Evolutionary conservation across 2,888 invertebrate genomes (phyloP).

Genomic region (Frankliniella intonsa): DNA sequence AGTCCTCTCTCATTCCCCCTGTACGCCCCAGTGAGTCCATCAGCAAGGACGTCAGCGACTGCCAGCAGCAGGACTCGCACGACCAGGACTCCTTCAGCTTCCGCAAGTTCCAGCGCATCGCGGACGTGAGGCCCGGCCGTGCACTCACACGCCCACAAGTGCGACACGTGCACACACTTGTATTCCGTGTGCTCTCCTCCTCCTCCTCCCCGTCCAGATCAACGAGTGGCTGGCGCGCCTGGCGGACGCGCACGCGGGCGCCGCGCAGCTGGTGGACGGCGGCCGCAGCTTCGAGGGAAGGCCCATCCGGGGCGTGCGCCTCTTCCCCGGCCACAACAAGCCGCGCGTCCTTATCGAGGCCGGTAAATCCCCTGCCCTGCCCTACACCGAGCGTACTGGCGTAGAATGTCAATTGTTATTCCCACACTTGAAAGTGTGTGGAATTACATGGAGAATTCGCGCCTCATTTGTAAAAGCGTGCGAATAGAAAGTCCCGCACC

Average conservation of each 20-base stretch:
- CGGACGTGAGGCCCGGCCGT: not conserved
- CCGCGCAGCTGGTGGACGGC: not conserved
- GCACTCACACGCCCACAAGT: not conserved
- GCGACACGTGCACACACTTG: not conserved
- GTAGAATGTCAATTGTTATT: too few relatives aligned
- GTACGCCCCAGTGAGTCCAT: too few relatives aligned
- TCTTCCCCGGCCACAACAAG: constrained; percentile 3
- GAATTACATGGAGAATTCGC: too few relatives aligned
- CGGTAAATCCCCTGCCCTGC: not conserved
- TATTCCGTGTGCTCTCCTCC: not conserved
- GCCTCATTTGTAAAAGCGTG: too few relatives aligned
- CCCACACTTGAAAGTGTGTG: too few relatives aligned
- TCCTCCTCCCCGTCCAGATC: not conserved
- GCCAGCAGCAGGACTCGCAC: not conserved
- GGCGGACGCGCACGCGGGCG: not conserved
- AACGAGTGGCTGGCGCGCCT: not conserved
- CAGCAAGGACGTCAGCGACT: too few relatives aligned
- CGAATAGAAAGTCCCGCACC: not conserved
- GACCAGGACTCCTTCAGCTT: not conserved
- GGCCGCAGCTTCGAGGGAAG: constrained; percentile 12
- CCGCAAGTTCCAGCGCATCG: not conserved
- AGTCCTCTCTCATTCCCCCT: too few relatives aligned
- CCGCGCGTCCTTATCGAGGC: not conserved
- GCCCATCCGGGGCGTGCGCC: not conserved
- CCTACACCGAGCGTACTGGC: not conserved